phyloP scores from a whole-genome alignment of 1,140 invertebrate species.

The Probaryconus sp. region DNA sequence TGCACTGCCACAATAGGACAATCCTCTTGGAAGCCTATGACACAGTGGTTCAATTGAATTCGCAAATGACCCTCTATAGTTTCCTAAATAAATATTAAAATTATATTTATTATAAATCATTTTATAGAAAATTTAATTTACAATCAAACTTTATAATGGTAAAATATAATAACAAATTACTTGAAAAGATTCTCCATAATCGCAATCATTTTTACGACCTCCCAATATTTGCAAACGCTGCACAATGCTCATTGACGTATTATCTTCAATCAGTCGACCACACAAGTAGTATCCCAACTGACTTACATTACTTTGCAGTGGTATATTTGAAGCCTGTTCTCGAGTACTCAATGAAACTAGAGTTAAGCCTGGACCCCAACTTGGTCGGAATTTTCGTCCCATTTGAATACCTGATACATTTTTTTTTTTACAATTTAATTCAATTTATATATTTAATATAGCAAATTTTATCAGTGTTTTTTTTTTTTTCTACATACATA shows the following conservation, averaged over 20 bases:
- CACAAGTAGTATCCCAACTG: conserved; percentile 67
- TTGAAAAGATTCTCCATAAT: conserved; percentile 66
- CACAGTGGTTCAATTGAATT: conserved; percentile 76
- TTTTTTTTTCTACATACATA: conserved; percentile 68
- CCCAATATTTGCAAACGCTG: conserved; percentile 74
- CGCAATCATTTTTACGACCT: conserved; percentile 60
- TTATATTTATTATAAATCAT: conserved; percentile 28
- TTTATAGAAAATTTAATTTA: too few relatives aligned
- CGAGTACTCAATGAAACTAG: conserved; percentile 78
- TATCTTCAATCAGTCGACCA: conserved; percentile 64
- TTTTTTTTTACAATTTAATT: too few relatives aligned
- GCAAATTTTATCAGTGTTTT: neutral
- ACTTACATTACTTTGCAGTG: conserved; percentile 65
- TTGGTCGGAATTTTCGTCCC: conserved; percentile 84
- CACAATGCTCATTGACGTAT: conserved; percentile 71
- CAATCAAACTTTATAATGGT: too few relatives aligned
- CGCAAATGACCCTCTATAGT: conserved; percentile 78
- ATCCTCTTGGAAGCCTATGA: conserved; percentile 75
- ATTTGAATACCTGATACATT: conserved; percentile 74
- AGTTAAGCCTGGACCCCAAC: conserved; percentile 85
- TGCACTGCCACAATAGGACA: conserved; percentile 75
- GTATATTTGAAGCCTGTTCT: conserved; percentile 67
- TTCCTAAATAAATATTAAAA: conserved; percentile 58
- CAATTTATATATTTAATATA: too few relatives aligned
- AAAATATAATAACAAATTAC: conserved; percentile 48